Evolutionary conservation across 1,140 invertebrate genomes (phyloP).

Genomic region (Bombyx mandarina): DNA sequence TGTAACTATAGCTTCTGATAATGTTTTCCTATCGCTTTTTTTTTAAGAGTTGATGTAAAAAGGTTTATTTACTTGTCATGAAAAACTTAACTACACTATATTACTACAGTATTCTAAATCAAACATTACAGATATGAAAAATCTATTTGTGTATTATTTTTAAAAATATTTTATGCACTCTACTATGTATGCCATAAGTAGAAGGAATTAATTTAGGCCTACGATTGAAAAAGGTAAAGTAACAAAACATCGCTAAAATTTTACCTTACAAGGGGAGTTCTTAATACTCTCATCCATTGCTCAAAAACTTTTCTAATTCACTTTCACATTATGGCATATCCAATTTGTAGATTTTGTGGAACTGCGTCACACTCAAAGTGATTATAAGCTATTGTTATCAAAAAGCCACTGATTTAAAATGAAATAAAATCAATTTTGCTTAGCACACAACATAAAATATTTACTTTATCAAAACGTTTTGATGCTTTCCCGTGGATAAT

Average conservation of each 20-base stretch:
- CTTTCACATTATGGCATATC: constrained; percentile 53
- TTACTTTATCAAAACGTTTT: constrained; percentile 22
- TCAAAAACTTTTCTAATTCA: constrained; percentile 48
- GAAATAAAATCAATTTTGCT: constrained; percentile 58
- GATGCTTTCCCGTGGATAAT: constrained; percentile 17
- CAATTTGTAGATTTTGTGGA: constrained; percentile 38
- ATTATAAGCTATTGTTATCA: constrained; percentile 59
- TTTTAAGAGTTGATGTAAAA: too few relatives aligned
- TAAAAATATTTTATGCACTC: background rate
- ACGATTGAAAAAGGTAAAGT: constrained; percentile 14
- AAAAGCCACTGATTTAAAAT: constrained; percentile 63
- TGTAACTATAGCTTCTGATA: too few relatives aligned
- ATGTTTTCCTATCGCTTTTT: too few relatives aligned
- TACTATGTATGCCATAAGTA: background rate
- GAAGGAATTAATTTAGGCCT: constrained; percentile 1
- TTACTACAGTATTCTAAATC: too few relatives aligned
- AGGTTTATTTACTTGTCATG: too few relatives aligned
- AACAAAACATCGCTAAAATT: constrained; percentile 26
- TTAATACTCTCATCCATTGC: constrained; percentile 63
- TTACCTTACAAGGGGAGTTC: constrained; percentile 66
- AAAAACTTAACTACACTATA: too few relatives aligned
- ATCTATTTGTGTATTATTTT: too few relatives aligned
- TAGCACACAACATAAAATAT: constrained; percentile 43
- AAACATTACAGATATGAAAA: too few relatives aligned
- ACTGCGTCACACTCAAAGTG: constrained; percentile 56